Evolutionary conservation across 1,140 invertebrate species (phyloP), one percentile per base, ranked within the genome.

Genomic region (Streblospio benedicti): DNA sequence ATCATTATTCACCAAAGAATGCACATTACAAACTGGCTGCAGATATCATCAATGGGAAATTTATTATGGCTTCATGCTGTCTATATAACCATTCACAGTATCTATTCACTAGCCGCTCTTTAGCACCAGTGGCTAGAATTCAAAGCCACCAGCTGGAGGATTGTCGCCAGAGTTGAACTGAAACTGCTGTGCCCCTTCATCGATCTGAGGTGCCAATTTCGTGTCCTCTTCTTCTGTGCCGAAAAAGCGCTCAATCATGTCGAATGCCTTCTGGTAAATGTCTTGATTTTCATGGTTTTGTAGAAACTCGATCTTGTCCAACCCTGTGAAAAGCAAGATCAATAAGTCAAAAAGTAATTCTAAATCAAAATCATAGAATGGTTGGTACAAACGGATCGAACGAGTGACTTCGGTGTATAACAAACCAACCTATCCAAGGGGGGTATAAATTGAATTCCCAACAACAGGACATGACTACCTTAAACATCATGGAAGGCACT

Each of bases 161-260:
- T 73, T 67, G 33, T 71, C 60, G 31, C 57, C 69, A 27, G 77
- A 68, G 55, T 69, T 70, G 65, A 81, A 81, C 62, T 80, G 74
- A 64, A 75, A 81, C 62, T 91, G 86, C 71, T 88, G 85, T 57
- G 85, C 86, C 64, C 85, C 83, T 23, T 85, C 81, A 64, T 91
- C 87, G 2, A 53, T 38, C 32, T 54, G 79, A 0, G 92, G 91
- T 25, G 87, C 90, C 14, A 92, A 81, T 49, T 84, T 84, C 12
- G 76, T 66, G 30, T 88, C 83, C 70, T 92, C 90, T 68, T 96
- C 93, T 47, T 77, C 76, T 2, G 93, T 88, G 67, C 90, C 90
- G 27, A 98, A 99, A 81, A 92, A 98, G 73, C 92, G 90, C 75
- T 98, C 96, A 71, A 99, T 98, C 67, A 99, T 94, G 72, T 92